Evolutionary conservation across 2,797 vertebrate genomes (phyloP).

Genomic region (Melanotaenia nigrans): DNA sequence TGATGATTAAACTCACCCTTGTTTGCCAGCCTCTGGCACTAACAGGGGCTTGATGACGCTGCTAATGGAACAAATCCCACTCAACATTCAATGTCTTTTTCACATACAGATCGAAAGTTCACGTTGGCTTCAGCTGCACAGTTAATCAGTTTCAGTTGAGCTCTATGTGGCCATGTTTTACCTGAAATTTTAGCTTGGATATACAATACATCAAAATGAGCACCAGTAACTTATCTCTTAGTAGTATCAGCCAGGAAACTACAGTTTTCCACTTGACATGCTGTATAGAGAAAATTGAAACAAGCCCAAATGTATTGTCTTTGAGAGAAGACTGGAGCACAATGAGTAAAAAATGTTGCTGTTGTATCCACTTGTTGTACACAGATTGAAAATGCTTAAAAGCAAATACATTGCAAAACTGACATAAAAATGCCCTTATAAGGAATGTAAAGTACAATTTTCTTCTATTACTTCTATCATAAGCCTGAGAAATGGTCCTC

Average conservation of each 20-base stretch:
- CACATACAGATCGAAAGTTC: slow-evolving; percentile 1
- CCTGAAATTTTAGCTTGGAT: too few relatives aligned
- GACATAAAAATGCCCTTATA: neutral
- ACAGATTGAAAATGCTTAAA: neutral
- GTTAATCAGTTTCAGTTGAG: slow-evolving; percentile 4
- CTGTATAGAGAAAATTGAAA: neutral
- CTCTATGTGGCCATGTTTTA: too few relatives aligned
- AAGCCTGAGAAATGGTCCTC: slow-evolving; percentile 7
- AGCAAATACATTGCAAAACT: neutral
- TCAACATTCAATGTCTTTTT: neutral
- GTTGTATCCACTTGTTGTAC: neutral
- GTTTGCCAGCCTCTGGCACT: slow-evolving; percentile 11
- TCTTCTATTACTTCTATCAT: slow-evolving; percentile 1
- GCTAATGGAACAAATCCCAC: slow-evolving; percentile 13
- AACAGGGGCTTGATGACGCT: neutral
- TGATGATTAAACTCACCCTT: slow-evolving; percentile 28
- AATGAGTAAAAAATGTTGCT: neutral
- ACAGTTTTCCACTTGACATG: neutral
- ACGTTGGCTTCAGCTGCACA: neutral
- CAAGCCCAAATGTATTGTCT: neutral
- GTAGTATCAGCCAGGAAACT: neutral
- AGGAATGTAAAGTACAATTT: neutral
- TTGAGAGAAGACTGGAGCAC: neutral
- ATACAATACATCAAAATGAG: too few relatives aligned
- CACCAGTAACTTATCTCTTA: too few relatives aligned